phyloP scores from a whole-genome alignment of 2,888 invertebrate species.

The Leucoma salicis region DNA sequence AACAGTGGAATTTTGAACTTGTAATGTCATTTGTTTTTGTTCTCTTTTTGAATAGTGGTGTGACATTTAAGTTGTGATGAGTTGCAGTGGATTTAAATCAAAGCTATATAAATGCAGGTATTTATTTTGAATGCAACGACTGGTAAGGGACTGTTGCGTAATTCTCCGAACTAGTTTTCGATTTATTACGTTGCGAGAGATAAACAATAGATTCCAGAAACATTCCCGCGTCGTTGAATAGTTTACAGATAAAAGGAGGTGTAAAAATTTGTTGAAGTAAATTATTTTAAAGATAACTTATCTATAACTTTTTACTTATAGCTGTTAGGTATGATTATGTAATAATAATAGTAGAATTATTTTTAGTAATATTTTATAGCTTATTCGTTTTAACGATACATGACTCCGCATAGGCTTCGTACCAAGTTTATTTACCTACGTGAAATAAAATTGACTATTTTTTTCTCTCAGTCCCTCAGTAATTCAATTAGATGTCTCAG shows the following conservation, averaged over 20 bases:
- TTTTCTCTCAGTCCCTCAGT: neutral
- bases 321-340: no score
- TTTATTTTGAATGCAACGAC: conserved; percentile 25
- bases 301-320: no score
- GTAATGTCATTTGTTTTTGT: conserved; percentile 19
- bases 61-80: conserved; percentile 52
- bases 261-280: neutral
- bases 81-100: conserved; percentile 39
- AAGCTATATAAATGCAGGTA: conserved; percentile 67
- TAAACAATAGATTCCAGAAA: conserved; percentile 35
- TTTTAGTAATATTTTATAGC: no score
- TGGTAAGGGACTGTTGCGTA: conserved; percentile 27
- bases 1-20: no score
- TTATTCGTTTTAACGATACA: no score
- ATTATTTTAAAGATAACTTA: neutral
- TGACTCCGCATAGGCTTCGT: no score
- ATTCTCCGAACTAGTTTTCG: conserved; percentile 34
- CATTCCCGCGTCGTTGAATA: conserved; percentile 25
- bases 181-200: conserved; percentile 30
- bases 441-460: neutral
- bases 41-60: conserved; percentile 33
- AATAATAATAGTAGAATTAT: no score
- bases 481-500: conserved; percentile 25
- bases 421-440: no score
- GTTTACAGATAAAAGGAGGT: conserved; percentile 15